phyloP scores from a whole-genome alignment of 2,113 vertebrate genomes.

The Nerophis ophidion region DNA sequence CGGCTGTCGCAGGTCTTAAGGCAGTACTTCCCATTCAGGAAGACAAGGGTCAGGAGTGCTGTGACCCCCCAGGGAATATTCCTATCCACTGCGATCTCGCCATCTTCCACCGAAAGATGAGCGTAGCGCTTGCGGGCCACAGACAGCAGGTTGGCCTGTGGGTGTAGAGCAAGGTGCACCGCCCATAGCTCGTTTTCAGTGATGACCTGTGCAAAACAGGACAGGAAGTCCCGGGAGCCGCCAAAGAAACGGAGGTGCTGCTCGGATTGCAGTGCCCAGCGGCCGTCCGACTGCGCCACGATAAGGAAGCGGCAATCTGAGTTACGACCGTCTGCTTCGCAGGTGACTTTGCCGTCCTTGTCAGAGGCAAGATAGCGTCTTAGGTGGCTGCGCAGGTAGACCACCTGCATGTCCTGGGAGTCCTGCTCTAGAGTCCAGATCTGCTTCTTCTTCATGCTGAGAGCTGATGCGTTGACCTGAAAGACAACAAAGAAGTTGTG shows the following conservation, averaged over 20 bases:
- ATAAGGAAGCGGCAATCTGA: conserved; percentile 82
- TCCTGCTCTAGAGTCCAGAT: conserved; percentile 92
- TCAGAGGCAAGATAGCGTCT: conserved; percentile 87
- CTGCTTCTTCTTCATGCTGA: conserved; percentile 91
- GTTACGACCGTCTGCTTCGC: conserved; percentile 78
- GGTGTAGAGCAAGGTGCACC: conserved; percentile 89
- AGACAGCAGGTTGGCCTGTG: conserved; percentile 88
- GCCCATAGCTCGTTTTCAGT: conserved; percentile 87
- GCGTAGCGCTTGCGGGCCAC: conserved; percentile 90
- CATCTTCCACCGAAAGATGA: conserved; percentile 81
- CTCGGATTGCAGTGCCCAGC: conserved; percentile 90
- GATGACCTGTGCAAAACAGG: conserved; percentile 88
- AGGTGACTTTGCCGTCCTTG: conserved; percentile 86
- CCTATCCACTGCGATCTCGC: conserved; percentile 82
- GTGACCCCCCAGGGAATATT: conserved; percentile 92
- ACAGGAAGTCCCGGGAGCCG: conserved; percentile 81
- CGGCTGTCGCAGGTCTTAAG: conserved; percentile 85
- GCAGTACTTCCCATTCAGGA: conserved; percentile 85
- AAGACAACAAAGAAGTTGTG: neutral
- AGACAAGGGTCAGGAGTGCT: conserved; percentile 87
- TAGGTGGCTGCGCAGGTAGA: conserved; percentile 87
- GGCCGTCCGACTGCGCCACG: conserved; percentile 85
- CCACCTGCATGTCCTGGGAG: conserved; percentile 77
- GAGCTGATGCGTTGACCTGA: conserved; percentile 85
- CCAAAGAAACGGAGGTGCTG: conserved; percentile 87